phyloP scores from a whole-genome alignment of 2,888 invertebrate genomes.

The Acrobasis consociella region DNA sequence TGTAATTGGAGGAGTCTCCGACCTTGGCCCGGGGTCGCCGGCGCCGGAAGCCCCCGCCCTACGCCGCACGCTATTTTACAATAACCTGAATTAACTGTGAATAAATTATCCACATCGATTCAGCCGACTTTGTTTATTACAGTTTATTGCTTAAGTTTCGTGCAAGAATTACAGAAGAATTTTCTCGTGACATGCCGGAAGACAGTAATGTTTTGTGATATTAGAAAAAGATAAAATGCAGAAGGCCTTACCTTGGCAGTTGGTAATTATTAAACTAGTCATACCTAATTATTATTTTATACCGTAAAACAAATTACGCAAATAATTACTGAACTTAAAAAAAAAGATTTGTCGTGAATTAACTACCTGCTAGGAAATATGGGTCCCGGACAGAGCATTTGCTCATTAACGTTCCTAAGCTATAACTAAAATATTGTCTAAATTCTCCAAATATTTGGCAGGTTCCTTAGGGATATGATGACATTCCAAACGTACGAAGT shows the following conservation, averaged over 20 bases:
- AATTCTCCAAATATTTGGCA: neutral
- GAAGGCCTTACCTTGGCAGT: no score
- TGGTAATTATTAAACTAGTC: no score
- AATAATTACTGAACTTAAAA: no score
- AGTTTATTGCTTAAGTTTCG: slow-evolving; percentile 29
- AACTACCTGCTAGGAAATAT: no score
- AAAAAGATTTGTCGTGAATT: no score
- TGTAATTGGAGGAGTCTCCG: slow-evolving; percentile 20
- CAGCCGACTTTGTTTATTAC: slow-evolving; percentile 47
- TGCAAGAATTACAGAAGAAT: slow-evolving; percentile 12
- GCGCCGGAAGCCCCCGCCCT: slow-evolving; percentile 53
- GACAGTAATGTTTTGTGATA: neutral
- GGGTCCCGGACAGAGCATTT: no score
- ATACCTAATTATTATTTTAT: no score
- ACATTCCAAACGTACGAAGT: neutral
- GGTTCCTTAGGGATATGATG: neutral
- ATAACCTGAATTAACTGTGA: slow-evolving; percentile 50
- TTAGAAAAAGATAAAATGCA: no score
- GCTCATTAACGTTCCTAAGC: no score
- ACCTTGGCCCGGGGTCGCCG: slow-evolving; percentile 54
- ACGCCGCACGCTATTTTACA: slow-evolving; percentile 63
- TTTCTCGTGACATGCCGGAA: slow-evolving; percentile 1
- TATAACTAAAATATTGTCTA: no score
- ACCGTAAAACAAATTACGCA: no score
- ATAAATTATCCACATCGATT: slow-evolving; percentile 51